A percentile compares a stretch with the other conserved stretches of the same genome.
These are phyloP conservation scores for Bettongia penicillata DNA, from an alignment of 2,113 vertebrate genomes.

Conservation along the genomic window DNA sequence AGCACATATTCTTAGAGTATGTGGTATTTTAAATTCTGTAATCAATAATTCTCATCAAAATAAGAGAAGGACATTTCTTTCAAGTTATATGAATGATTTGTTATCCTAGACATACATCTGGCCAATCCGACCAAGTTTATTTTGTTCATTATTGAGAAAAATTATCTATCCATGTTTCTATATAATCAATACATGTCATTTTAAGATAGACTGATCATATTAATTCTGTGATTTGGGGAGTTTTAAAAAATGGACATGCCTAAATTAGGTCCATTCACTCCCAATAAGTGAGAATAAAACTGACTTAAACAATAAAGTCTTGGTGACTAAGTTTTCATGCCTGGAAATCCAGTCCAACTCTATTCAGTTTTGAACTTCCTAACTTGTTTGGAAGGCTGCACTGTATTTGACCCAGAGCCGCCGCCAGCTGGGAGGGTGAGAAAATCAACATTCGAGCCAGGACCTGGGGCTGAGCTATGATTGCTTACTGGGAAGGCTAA, in stretches of 20 bases:
- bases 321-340: neutral
- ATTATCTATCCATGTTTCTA: neutral
- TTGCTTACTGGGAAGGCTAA: neutral
- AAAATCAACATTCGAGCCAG: neutral
- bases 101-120: neutral
- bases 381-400: constrained; percentile 2
- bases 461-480: neutral
- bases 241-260: neutral
- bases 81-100: neutral
- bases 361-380: neutral
- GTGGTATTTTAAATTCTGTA: neutral
- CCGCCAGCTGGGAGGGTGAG: neutral
- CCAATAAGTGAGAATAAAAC: neutral
- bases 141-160: neutral
- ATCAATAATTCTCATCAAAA: neutral
- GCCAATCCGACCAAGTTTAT: neutral
- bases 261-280: neutral
- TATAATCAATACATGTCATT: neutral
- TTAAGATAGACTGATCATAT: neutral
- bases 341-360: neutral
- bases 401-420: neutral
- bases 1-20: neutral
- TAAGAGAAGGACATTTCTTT: neutral
- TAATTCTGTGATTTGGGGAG: neutral
- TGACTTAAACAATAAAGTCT: neutral